Conservation (phyloP, 2,113 vertebrate species). For the Labrus mixtus region DNA sequence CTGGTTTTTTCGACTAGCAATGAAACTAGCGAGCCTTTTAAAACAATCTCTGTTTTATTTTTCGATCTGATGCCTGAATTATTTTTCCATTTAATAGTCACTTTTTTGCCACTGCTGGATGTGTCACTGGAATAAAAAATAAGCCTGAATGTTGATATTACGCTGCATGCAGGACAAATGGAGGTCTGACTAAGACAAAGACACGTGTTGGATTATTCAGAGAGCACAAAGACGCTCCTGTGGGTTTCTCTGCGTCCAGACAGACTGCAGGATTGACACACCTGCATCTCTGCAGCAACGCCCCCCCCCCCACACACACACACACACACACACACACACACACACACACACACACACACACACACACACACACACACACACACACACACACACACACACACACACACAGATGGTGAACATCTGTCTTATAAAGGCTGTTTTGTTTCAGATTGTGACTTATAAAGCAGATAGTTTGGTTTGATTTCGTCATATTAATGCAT, state of each 20-base stretch:
- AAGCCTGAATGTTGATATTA: conserved; percentile 35
- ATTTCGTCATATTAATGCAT: neutral
- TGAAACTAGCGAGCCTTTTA: neutral
- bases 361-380: neutral
- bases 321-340: neutral
- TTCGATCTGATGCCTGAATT: conserved; percentile 1
- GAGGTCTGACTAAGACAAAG: conserved; percentile 20
- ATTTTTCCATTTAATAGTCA: conserved; percentile 26
- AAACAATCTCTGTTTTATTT: conserved; percentile 24
- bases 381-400: neutral
- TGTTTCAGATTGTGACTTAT: neutral
- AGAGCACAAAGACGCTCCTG: conserved; percentile 30
- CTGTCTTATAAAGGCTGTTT: conserved; percentile 6
- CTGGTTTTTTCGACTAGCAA: neutral
- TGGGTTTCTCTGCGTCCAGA: conserved; percentile 27
- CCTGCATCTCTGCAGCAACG: neutral
- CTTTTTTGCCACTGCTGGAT: conserved; percentile 1
- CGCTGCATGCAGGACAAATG: conserved; percentile 2
- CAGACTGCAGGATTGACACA: conserved; percentile 11
- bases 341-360: neutral
- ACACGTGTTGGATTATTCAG: conserved; percentile 15
- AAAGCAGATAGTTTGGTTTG: neutral
- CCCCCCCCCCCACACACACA: neutral
- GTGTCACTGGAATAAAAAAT: conserved; percentile 34
- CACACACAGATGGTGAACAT: neutral